Evolutionary conservation across 2,888 invertebrate species (phyloP), one percentile per base, ranked within the genome.

Genomic region (Sthenelais limicola): DNA sequence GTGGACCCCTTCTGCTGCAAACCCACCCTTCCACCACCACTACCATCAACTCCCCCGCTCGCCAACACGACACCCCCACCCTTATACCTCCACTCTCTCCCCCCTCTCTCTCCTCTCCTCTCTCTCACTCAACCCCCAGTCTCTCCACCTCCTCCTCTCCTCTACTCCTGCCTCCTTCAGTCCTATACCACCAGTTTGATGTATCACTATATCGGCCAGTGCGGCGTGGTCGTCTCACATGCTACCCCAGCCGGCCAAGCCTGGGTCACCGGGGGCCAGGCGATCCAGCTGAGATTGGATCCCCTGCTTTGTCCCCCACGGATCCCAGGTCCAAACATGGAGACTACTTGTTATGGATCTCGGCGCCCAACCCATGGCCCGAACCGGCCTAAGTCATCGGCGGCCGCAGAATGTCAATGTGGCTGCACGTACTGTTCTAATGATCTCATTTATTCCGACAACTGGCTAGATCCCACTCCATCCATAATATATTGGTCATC

Each of bases 391-490:
- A n/a, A n/a, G n/a, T n/a, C n/a, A n/a, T n/a, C n/a, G 62, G 35
- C 62, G 26, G 38, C 62, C 62, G 15, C 62, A 62, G 62, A 62
- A 62, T 62, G 62, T 62, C 62, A 62, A 62, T 62, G 62, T 21
- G 62, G 2, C 62, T 38, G 18, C 43, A 28, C 43, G 62, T 38
- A 28, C 62, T 18, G 62, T 38, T 43, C 62, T 62, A 62, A 62
- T 62, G 62, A 62, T 62, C 62, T 62, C 62, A 62, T 62, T 62
- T 62, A 62, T 62, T 62, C 62, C 62, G 35, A 62, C 62, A 62
- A 62, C 62, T 62, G 62, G 38, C 62, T 43, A 62, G 62, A 62
- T 62, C 62, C 62, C 35, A 43, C 62, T 35, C 62, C 38, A 62
- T 62, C 62, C 35, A 62, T 62, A 62, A 62, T 62, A 38, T 15